phyloP scores from a whole-genome alignment of 2,797 vertebrate species.

The Pygocentrus nattereri region DNA sequence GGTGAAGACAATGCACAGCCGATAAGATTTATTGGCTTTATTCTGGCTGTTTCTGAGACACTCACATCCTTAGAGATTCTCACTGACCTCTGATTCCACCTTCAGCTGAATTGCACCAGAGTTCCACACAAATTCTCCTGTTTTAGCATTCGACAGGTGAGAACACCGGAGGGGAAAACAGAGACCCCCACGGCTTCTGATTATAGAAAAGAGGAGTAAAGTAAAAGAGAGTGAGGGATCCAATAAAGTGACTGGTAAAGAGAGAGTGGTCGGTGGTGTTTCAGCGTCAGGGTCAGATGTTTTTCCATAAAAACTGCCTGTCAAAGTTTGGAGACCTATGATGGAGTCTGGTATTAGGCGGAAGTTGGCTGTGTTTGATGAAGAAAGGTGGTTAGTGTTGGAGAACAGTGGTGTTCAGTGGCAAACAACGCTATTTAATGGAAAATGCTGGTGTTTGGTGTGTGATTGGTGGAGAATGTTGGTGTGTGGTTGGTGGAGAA shows the following conservation, averaged over 20 bases:
- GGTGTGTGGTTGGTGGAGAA: too few relatives aligned
- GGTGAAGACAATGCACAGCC: conserved; percentile 72
- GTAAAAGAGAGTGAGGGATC: not conserved
- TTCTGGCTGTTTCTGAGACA: conserved; percentile 71
- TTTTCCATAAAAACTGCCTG: not conserved
- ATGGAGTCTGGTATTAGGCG: not conserved
- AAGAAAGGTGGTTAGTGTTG: too few relatives aligned
- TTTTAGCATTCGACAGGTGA: conserved; percentile 54
- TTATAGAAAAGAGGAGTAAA: not conserved
- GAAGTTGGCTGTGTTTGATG: too few relatives aligned
- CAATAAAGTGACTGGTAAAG: too few relatives aligned
- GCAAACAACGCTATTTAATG: too few relatives aligned
- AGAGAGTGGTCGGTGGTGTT: not conserved
- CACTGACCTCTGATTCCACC: conserved; percentile 65
- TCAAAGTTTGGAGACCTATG: too few relatives aligned
- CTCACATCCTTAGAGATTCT: conserved; percentile 58
- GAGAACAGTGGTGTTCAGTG: not conserved
- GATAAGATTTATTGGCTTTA: conserved; percentile 77
- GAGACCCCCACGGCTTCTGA: not conserved
- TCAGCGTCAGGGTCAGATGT: not conserved
- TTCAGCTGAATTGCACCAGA: conserved; percentile 63
- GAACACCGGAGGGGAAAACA: not conserved
- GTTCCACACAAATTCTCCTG: conserved; percentile 48
- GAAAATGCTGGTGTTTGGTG: too few relatives aligned
- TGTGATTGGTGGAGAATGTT: too few relatives aligned